Conservation (phyloP, 2,797 vertebrate genomes). For the Oreochromis mossambicus region DNA sequence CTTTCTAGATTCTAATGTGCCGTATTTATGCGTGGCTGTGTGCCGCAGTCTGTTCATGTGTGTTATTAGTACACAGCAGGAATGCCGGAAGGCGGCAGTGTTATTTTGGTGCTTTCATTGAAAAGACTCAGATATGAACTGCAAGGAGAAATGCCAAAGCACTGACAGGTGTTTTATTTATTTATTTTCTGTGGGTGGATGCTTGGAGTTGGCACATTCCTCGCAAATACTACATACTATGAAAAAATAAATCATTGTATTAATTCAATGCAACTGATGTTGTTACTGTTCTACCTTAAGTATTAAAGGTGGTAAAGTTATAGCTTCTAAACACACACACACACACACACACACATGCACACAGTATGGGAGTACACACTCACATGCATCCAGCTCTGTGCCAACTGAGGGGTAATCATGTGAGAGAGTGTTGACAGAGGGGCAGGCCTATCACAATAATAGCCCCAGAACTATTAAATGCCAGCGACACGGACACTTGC, state of each 20-base stretch:
- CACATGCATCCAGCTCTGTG: background rate
- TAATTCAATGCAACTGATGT: background rate
- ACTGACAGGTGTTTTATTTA: conserved; percentile 44
- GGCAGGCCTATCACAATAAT: conserved; percentile 32
- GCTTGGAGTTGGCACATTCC: background rate
- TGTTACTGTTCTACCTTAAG: background rate
- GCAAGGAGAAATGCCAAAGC: conserved; percentile 36
- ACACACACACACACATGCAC: background rate
- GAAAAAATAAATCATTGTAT: background rate
- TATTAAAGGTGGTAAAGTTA: background rate
- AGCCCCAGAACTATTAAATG: conserved; percentile 39
- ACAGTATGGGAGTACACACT: background rate
- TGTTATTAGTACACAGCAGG: conserved; percentile 55
- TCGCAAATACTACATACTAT: background rate
- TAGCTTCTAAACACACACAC: background rate
- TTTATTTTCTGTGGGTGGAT: conserved; percentile 24
- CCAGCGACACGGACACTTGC: conserved; percentile 41
- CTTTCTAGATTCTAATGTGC: conserved; percentile 20
- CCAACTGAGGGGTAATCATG: conserved; percentile 14
- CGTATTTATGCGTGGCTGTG: conserved; percentile 14
- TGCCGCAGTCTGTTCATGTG: conserved; percentile 19
- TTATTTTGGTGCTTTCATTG: conserved; percentile 53
- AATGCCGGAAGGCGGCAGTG: conserved; percentile 10
- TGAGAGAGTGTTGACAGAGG: conserved; percentile 30
- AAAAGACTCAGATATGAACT: conserved; percentile 35